A percentile compares a stretch with the other conserved stretches of the same genome.
phyloP scores from a whole-genome alignment of 37 sponge, comb jelly and placozoan species.

The Petrosia ficiformis region DNA sequence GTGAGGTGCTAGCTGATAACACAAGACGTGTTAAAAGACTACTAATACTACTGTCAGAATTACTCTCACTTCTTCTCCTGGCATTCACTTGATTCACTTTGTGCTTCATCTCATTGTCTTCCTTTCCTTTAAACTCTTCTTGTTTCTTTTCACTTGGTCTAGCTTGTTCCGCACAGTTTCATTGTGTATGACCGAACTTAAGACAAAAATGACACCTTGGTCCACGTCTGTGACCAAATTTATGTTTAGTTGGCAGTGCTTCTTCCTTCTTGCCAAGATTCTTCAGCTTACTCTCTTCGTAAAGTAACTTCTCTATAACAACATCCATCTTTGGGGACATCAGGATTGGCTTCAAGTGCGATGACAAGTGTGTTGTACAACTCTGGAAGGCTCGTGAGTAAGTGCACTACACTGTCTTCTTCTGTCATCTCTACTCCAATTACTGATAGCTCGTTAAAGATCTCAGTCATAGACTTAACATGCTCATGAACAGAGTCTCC shows the following conservation, averaged over 20 bases:
- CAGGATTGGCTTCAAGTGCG: conserved; percentile 42
- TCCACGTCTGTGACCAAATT: background rate
- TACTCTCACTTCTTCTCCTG: no score
- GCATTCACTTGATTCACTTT: background rate
- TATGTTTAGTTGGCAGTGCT: background rate
- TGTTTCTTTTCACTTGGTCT: background rate
- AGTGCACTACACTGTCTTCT: conserved; percentile 54
- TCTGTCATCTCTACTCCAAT: conserved; percentile 30
- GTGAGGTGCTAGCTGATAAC: background rate
- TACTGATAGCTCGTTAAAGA: conserved; percentile 42
- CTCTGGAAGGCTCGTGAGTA: conserved; percentile 58
- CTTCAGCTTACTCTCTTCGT: conserved; percentile 22
- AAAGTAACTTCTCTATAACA: conserved; percentile 31
- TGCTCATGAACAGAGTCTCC: conserved; percentile 57
- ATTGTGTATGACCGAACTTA: background rate
- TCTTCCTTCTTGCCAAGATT: background rate
- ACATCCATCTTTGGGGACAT: conserved; percentile 42
- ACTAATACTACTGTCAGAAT: background rate
- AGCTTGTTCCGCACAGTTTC: background rate
- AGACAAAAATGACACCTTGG: background rate
- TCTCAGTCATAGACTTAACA: conserved; percentile 50
- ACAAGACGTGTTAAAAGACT: conserved; percentile 1
- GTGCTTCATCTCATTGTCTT: background rate
- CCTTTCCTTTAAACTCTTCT: background rate
- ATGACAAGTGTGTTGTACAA: no score